A percentile compares a stretch with the other conserved stretches of the same genome.
These are phyloP conservation scores for Plecotus auritus DNA, from an alignment of 2,113 vertebrate genomes.

Conservation along the genomic window DNA sequence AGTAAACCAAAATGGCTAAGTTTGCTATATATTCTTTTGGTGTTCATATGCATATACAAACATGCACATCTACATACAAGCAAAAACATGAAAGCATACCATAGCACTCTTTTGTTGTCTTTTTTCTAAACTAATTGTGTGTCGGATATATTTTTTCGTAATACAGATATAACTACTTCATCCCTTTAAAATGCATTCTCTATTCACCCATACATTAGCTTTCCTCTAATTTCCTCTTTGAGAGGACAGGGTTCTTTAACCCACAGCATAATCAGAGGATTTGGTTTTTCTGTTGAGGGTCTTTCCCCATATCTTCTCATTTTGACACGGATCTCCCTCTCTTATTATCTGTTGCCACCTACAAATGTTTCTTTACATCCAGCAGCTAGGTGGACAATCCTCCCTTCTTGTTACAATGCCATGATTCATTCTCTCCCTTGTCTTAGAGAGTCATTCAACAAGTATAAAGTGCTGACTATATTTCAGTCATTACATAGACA, in stretches of 20 bases:
- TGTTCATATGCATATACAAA: not conserved
- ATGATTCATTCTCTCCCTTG: not conserved
- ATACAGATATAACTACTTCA: not conserved
- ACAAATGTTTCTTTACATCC: not conserved
- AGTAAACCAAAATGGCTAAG: not conserved
- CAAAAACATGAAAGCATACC: not conserved
- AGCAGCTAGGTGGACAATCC: not conserved
- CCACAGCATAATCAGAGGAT: not conserved
- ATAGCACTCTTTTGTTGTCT: not conserved
- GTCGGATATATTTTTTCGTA: not conserved
- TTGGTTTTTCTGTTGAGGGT: not conserved
- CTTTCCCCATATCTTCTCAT: not conserved
- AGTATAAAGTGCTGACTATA: not conserved
- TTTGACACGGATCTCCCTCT: not conserved
- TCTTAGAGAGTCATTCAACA: not conserved
- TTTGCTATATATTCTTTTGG: not conserved
- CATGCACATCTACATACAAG: not conserved
- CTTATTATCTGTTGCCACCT: not conserved
- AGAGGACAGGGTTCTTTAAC: not conserved
- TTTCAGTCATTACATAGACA: not conserved
- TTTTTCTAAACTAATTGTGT: not conserved
- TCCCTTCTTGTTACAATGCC: not conserved
- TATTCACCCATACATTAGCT: not conserved
- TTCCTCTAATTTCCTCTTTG: not conserved
- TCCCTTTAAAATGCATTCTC: not conserved